Evolutionary conservation across 2,113 vertebrate genomes (phyloP).

Genomic region (Callionymus lyra): DNA sequence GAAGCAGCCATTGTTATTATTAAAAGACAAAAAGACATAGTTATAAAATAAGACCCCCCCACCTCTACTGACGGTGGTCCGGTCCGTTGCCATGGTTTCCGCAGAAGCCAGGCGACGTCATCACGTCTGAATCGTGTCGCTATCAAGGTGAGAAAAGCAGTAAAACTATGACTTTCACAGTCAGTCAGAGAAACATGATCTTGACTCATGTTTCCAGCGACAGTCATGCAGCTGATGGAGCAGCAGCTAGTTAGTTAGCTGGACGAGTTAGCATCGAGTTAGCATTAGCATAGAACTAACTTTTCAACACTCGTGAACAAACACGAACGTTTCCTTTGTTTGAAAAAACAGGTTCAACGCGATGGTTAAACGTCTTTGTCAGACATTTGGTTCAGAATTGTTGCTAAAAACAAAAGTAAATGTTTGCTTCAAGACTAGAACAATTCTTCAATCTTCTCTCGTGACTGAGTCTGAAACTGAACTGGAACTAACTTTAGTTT

Average conservation of each 20-base stretch:
- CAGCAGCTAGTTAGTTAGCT: constrained; percentile 1
- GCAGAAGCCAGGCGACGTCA: constrained; percentile 40
- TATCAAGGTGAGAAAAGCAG: constrained; percentile 29
- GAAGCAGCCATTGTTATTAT: no score
- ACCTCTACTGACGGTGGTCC: constrained; percentile 53
- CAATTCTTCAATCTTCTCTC: no score
- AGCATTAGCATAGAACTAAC: constrained; percentile 14
- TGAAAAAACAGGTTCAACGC: no score
- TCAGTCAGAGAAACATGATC: neutral
- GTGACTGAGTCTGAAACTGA: no score
- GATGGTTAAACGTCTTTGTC: constrained; percentile 29
- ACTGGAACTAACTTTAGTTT: no score
- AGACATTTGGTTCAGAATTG: constrained; percentile 51
- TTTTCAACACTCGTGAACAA: no score
- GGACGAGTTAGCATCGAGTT: constrained; percentile 36
- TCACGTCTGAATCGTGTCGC: constrained; percentile 29
- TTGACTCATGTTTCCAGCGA: neutral
- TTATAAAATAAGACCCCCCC: no score
- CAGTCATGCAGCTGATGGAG: neutral
- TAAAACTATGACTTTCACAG: fast-evolving
- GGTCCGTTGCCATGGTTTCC: constrained; percentile 55
- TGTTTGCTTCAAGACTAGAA: no score
- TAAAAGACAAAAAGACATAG: no score
- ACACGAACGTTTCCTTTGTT: no score
- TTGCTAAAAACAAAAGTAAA: neutral